phyloP scores from a whole-genome alignment of 2,797 vertebrate genomes.

The Distichodus sexfasciatus region DNA sequence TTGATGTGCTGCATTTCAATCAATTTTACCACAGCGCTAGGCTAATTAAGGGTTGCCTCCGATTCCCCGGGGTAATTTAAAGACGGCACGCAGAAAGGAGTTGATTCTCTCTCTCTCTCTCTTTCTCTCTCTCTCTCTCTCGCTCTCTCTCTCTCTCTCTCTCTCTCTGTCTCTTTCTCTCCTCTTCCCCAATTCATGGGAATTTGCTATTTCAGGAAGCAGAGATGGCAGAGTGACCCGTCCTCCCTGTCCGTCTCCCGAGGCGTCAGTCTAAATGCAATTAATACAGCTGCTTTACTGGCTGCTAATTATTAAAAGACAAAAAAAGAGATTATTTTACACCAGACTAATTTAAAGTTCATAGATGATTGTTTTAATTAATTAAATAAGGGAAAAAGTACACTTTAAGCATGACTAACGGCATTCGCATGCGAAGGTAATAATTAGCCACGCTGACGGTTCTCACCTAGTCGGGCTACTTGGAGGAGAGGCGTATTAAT shows the following conservation, averaged over 20 bases:
- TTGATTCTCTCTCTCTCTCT: conserved; percentile 78
- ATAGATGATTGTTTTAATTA: conserved; percentile 82
- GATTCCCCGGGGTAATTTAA: conserved; percentile 90
- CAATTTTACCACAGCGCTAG: conserved; percentile 84
- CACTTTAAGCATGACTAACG: conserved; percentile 71
- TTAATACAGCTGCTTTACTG: conserved; percentile 85
- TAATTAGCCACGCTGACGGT: conserved; percentile 51
- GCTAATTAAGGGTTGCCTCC: conserved; percentile 97
- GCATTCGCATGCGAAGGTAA: conserved; percentile 70
- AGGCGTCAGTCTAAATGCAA: conserved; percentile 83
- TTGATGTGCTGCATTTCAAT: conserved; percentile 92
- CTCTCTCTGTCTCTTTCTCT: conserved; percentile 71
- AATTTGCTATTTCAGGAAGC: conserved; percentile 93
- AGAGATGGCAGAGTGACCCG: conserved; percentile 79
- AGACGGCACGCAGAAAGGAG: conserved; percentile 73
- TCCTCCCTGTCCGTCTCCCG: conserved; percentile 73
- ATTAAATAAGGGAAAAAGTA: conserved; percentile 78
- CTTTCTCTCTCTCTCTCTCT: conserved; percentile 52
- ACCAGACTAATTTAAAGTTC: conserved; percentile 94
- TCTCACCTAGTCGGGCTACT: conserved; percentile 50
- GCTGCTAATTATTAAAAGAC: conserved; percentile 93
- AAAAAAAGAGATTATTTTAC: conserved; percentile 87
- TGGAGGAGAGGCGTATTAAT: conserved; percentile 59
- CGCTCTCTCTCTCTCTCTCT: conserved; percentile 62
- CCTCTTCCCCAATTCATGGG: conserved; percentile 82